Evolutionary conservation across 2,888 invertebrate genomes (phyloP), one percentile per base, ranked within the genome.

Genomic region (Dyspetes luteomarginatus): DNA sequence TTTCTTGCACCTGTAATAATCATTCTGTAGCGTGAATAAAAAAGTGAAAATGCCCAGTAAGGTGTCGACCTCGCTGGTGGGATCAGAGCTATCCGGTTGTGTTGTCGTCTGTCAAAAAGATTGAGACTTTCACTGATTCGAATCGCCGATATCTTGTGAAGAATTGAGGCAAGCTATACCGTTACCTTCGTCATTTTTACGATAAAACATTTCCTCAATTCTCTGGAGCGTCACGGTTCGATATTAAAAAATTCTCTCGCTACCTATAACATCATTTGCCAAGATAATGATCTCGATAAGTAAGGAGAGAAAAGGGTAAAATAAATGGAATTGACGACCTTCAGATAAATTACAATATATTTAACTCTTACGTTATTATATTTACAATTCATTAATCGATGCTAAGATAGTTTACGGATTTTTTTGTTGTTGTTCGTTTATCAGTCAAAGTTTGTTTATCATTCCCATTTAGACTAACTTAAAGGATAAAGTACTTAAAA

Each of bases 351-450:
- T 78, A 83, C 55, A 83, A 82, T 72, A 78, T 15, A 19, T 80
- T 75, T 75, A 71, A 68, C 72, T 76, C 83, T 75, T 79, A 64
- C 17, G 50, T 78, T 78, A 83, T 52, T 82, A 83, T 88, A 88
- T 88, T 82, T 87, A 88, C 87, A 88, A 71, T 56, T 69, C 48
- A 45, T 0, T 48, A 43, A 76, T 62, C 22, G 48, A 76, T 0
- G 12, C 28, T 30, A 68, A 26, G 2, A 43, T 52, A n/a, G n/a
- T n/a, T 36, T 30, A 24, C 26, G 36, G 19, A 64, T 62, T n/a
- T 24, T 12, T 41, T 15, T 26, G 9, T 43, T 26, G 9, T 43
- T 24, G 36, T n/a, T 9, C 45, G 24, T 67, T 9, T 4, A 50
- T 67, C 71, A 50, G 41, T 76, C 75, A 28, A 52, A 19, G 24